Evolutionary conservation across 2,113 vertebrate species (phyloP).

Genomic region (Clupea harengus): DNA sequence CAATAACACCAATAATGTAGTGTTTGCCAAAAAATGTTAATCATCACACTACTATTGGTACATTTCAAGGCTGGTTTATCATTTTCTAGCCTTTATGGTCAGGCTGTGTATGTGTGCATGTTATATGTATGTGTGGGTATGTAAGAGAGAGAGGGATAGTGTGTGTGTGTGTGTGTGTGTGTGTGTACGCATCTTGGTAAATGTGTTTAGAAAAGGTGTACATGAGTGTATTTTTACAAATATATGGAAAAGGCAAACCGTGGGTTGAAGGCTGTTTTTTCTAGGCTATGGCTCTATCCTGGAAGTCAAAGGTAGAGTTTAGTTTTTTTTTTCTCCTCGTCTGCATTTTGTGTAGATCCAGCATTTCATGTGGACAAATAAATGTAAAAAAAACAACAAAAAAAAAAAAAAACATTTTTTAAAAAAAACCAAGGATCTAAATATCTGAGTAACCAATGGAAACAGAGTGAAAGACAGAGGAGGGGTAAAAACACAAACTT

Average conservation of each 20-base stretch:
- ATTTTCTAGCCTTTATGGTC: constrained; percentile 4
- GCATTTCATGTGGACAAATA: constrained; percentile 37
- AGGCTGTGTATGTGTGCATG: not conserved
- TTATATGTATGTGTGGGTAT: not conserved
- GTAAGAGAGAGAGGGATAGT: not conserved
- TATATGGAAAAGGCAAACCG: constrained; percentile 14
- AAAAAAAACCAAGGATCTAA: not conserved
- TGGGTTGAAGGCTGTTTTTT: constrained; percentile 24
- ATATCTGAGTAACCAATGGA: constrained; percentile 29
- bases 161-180: not conserved
- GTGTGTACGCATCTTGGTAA: not conserved
- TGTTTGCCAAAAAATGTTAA: constrained; percentile 6
- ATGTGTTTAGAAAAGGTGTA: not conserved
- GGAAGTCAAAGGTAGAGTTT: constrained; percentile 22
- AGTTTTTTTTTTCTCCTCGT: constrained; percentile 26
- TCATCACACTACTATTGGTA: constrained; percentile 6
- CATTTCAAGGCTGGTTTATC: constrained; percentile 17
- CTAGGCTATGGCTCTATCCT: constrained; percentile 31
- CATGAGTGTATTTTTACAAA: not conserved
- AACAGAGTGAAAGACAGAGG: constrained; percentile 1
- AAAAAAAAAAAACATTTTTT: too few relatives aligned
- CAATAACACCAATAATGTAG: constrained; percentile 7
- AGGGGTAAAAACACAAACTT: not conserved
- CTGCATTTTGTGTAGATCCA: constrained; percentile 39
- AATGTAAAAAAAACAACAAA: not conserved